Base-by-base conservation (phyloP, 2,113 vertebrate species). In the Microtus montanus region DNA sequence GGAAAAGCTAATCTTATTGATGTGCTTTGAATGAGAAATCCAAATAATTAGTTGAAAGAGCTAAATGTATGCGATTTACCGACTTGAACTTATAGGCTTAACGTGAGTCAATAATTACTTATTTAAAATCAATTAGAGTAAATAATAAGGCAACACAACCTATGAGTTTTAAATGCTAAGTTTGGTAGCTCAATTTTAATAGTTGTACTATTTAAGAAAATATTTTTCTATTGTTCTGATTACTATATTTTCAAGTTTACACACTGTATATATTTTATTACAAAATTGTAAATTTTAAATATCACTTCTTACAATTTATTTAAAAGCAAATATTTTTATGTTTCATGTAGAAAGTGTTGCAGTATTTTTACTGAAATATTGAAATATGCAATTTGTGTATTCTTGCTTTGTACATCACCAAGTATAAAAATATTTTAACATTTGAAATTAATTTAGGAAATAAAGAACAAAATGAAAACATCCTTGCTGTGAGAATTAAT, bases 91-190 rank as follows among this genome's bases (percentile, higher is more conserved):
- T 83, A 10, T 73, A 68, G 28, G 61, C 20, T 19, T 92, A 2
- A 24, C 2, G 17, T 52, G 19, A 87, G 54, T 93, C 5, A 64
- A 54, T 9, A 35, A 63, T 86, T 77, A 89, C 84, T 63, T 28
- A 89, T 88, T 52, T 26, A 35, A 7, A 89, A 33, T 26, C n/a
- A 92, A 20, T 84, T 90, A 86, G 14, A 75, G 61, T 10, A 78
- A 97, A 64, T 11, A 84, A 91, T 35, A 90, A 5, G 63, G 68
- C 89, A 90, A 93, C 61, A n/a, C 28, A 75, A 70, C 6, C 11
- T 77, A 61, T 52, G 13, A 90, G 79, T 85, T 6, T 61, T 75
- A 44, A 52, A 61, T 87, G 6, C 14, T 87, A 58, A 30, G 52
- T 35, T 33, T 11, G 90, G 2, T 83, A 63, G 7, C 35, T 78